Evolutionary conservation across 2,113 vertebrate genomes (phyloP).

Genomic region (Tenrec ecaudatus): DNA sequence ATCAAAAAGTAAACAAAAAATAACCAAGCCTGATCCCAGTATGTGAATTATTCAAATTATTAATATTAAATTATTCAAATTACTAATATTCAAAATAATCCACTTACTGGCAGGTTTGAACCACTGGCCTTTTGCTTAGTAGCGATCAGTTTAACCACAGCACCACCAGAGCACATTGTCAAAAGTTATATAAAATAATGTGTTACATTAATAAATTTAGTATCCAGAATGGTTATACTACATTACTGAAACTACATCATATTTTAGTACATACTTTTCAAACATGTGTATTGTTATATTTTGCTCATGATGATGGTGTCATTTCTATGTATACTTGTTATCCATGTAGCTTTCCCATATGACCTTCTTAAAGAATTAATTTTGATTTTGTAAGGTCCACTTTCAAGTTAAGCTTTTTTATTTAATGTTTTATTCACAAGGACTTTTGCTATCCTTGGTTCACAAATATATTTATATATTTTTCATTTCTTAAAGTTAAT

Average conservation of each 20-base stretch:
- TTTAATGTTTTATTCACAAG: neutral
- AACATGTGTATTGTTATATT: neutral
- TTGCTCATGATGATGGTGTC: neutral
- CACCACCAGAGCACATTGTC: neutral
- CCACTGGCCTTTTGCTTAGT: neutral
- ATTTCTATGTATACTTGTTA: slow-evolving; percentile 18
- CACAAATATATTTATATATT: neutral
- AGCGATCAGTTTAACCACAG: neutral
- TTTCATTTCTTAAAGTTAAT: neutral
- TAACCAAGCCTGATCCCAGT: too few species aligned
- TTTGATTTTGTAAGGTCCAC: neutral
- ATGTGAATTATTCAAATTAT: too few species aligned
- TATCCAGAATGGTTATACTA: neutral
- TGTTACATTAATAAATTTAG: neutral
- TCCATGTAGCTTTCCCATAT: neutral
- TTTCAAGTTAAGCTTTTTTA: neutral
- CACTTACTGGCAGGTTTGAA: neutral
- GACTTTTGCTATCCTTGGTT: neutral
- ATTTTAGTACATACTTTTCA: neutral
- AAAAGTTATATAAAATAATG: neutral
- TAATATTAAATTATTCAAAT: too few species aligned
- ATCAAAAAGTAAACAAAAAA: neutral
- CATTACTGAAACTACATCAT: neutral
- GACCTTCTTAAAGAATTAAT: neutral
- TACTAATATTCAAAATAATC: too few species aligned